phyloP scores from a whole-genome alignment of 2,888 invertebrate genomes.

The Lottia gigantea region DNA sequence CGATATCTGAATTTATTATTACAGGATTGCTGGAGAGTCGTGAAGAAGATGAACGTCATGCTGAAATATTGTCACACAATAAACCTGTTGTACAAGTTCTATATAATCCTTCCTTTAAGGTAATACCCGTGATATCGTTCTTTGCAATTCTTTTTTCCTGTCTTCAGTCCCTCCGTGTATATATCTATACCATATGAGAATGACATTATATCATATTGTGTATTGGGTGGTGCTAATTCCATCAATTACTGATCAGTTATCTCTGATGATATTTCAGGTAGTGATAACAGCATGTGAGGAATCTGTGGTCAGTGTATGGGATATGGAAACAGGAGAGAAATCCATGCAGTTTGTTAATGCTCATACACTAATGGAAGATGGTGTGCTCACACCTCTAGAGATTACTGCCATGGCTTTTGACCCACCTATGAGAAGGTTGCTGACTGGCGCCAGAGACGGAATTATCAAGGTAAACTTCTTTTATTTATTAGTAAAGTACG shows the following conservation, averaged over 20 bases:
- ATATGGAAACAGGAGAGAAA: conserved; percentile 76
- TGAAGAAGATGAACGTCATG: conserved; percentile 42
- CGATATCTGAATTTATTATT: background rate
- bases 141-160: too few species aligned
- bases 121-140: conserved; percentile 37
- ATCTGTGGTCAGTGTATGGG: conserved; percentile 86
- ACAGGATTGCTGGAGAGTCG: conserved; percentile 44
- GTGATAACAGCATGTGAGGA: conserved; percentile 83
- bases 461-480: conserved; percentile 72
- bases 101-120: conserved; percentile 80
- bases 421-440: conserved; percentile 77
- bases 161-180: too few species aligned
- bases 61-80: conserved; percentile 72
- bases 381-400: conserved; percentile 77
- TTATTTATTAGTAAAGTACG: too few species aligned
- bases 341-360: conserved; percentile 56
- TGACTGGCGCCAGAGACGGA: conserved; percentile 84
- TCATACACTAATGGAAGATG: conserved; percentile 77
- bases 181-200: too few species aligned
- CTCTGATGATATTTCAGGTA: conserved; percentile 19
- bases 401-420: conserved; percentile 84
- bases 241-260: background rate
- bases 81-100: conserved; percentile 77
- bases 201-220: background rate
- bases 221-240: background rate